phyloP scores from a whole-genome alignment of 2,113 vertebrate species.

The Salvator merianae region DNA sequence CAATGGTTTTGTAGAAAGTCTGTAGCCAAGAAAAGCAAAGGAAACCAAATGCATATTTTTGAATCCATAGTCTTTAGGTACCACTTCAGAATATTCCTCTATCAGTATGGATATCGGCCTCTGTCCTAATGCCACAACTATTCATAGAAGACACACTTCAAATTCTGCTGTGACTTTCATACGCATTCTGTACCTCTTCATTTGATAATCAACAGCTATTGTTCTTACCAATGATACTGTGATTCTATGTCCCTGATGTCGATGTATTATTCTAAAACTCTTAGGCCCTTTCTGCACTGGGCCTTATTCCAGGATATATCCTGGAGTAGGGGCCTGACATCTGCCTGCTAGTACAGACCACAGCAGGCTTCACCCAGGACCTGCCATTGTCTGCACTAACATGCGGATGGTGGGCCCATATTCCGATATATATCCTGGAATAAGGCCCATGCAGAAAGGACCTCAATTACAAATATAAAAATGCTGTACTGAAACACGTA shows the following conservation, averaged over 20 bases:
- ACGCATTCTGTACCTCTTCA: background rate
- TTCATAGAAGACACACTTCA: background rate
- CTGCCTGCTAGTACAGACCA: too few species aligned
- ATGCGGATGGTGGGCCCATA: too few species aligned
- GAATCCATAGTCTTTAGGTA: background rate
- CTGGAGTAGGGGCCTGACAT: too few species aligned
- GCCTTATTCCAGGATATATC: too few species aligned
- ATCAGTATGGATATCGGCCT: background rate
- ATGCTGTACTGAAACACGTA: background rate
- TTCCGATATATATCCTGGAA: too few species aligned
- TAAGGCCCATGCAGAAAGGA: too few species aligned
- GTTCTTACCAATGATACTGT: background rate
- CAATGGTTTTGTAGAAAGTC: background rate
- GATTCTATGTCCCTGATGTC: background rate
- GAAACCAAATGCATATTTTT: background rate
- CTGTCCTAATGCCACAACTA: background rate
- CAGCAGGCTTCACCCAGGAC: too few species aligned
- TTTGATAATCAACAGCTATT: background rate
- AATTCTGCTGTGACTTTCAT: background rate
- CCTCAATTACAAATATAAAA: background rate
- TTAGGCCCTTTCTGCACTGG: too few species aligned
- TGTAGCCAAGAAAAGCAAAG: background rate
- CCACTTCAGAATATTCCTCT: background rate
- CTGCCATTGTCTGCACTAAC: too few species aligned
- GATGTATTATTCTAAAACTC: background rate